Conservation (phyloP, 1,140 invertebrate genomes). For the Maniola jurtina region DNA sequence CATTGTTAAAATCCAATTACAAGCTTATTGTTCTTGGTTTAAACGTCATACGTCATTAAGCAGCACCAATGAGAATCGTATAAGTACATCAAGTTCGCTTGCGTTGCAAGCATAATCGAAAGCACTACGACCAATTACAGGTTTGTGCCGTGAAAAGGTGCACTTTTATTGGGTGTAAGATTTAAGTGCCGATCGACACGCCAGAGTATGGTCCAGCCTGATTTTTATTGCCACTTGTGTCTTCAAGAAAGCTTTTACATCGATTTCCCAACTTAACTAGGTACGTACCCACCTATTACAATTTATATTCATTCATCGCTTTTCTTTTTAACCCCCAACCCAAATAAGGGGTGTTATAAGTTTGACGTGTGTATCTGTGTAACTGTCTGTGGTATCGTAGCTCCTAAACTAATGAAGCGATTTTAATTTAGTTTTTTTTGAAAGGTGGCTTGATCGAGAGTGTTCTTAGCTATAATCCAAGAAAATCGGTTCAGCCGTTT, state of each 20-base stretch:
- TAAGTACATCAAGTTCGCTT: slow-evolving; percentile 59
- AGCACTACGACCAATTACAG: slow-evolving; percentile 70
- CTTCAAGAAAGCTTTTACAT: slow-evolving; percentile 25
- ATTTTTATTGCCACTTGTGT: slow-evolving; percentile 66
- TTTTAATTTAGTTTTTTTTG: too few species aligned
- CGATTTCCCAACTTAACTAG: not conserved
- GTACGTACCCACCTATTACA: not conserved
- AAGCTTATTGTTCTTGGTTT: slow-evolving; percentile 64
- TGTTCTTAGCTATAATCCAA: too few species aligned
- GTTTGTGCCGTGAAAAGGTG: slow-evolving; percentile 53
- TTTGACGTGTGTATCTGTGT: too few species aligned
- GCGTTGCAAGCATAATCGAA: slow-evolving; percentile 50
- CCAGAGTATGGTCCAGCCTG: slow-evolving; percentile 50
- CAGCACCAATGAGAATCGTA: slow-evolving; percentile 72
- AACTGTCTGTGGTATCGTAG: too few species aligned
- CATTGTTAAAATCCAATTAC: slow-evolving; percentile 71
- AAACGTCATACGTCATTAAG: slow-evolving; percentile 72
- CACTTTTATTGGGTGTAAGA: slow-evolving; percentile 77
- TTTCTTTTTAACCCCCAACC: too few species aligned
- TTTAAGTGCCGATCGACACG: slow-evolving; percentile 75
- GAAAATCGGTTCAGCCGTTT: too few species aligned
- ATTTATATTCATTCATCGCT: not conserved
- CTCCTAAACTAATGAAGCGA: too few species aligned
- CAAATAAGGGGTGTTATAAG: too few species aligned
- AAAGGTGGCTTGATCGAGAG: too few species aligned